Base-by-base conservation (phyloP, 2,797 vertebrate species). In the Alca torda region DNA sequence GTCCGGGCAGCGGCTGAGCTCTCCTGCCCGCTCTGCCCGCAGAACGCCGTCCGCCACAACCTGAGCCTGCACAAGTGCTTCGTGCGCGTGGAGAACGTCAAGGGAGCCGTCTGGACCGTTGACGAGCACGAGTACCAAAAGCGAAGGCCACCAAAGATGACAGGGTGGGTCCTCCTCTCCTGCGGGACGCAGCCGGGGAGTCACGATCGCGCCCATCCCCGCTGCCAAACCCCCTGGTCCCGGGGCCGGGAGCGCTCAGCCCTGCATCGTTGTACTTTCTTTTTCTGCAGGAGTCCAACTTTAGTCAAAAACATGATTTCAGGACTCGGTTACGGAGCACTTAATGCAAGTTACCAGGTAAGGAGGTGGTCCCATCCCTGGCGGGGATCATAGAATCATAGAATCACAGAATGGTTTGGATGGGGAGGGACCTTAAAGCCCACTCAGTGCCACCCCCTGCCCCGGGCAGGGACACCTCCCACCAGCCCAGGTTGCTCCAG, bases 231-330 rank as follows among this genome's bases (percentile, higher is more conserved):
- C 3, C 46, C 10, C 13, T 5, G 0, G 0, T 45, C 4, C 68
- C 25, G 1, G 0, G 46, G 43, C 77, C 0, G 1, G 77, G 14
- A 16, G 6, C 0, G 17, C 90, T 93, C 87, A 79, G 63, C 73
- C 1, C 2, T 24, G 37, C 48, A 16, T 78, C 60, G 21, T 86
- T 82, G 75, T 69, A 83, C 63, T 96, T 67, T 84, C 50, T 95
- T 64, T 73, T 30, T 64, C 74, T 74, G 51, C 95, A 99, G 99
- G 98, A 99, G 99, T 97, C 99, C 99, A 51, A 99, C 99, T 96
- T 99, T 99, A 97, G 99, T 99, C 98, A 99, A 99, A 98, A 99
- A 99, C 97, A 99, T 99, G 99, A 99, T 99, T 98, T 99, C 99
- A 72, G 99, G 99, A 96, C 98, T 99, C 96, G 98, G 99, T 93